Evolutionary conservation across 2,888 invertebrate species (phyloP), one percentile per base, ranked within the genome.

Genomic region (Therioaphis trifolii): DNA sequence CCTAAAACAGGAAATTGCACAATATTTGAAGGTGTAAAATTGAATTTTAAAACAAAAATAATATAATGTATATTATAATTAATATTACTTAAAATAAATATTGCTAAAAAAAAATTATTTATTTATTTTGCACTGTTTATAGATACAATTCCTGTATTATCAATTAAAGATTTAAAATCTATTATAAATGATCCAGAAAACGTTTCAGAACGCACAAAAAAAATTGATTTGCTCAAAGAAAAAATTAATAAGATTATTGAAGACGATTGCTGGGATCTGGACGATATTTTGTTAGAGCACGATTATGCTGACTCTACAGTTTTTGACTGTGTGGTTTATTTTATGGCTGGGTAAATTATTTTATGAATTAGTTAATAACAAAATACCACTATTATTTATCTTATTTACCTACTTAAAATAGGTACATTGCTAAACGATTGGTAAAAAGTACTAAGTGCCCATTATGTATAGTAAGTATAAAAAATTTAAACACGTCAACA

Each of bases 181-280:
- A 63, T 63, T 63, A 63, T 63, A 15, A 63, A 29, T 15, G 61
- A 63, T 27, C 61, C 27, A 63, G 27, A 27, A 27, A 63, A 63
- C 29, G 27, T 63, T 27, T 27, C n/a, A 1, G 27, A 63, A 63
- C 9, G 5, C 27, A n/a, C 18, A 27, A 27, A 63, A 63, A 63
- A 63, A 46, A 46, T 46, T 46, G 3, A 46, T 12, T 12, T 4
- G 1, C 14, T 46, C 9, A 46, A 46, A 46, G 14, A 46, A 12
- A 46, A 46, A 46, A n/a, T n/a, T n/a, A n/a, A n/a, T n/a, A n/a
- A n/a, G n/a, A 46, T 46, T 63, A 27, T 27, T 15, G 15, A 63
- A 63, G 18, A 63, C 4, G 61, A 63, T 15, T 63, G 18, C 27
- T 61, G 61, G 27, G 27, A 61, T 14, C 61, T 61, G 5, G 61